Evolutionary conservation across 1,140 invertebrate species (phyloP), one percentile per base, ranked within the genome.

Genomic region (Proales similis): DNA sequence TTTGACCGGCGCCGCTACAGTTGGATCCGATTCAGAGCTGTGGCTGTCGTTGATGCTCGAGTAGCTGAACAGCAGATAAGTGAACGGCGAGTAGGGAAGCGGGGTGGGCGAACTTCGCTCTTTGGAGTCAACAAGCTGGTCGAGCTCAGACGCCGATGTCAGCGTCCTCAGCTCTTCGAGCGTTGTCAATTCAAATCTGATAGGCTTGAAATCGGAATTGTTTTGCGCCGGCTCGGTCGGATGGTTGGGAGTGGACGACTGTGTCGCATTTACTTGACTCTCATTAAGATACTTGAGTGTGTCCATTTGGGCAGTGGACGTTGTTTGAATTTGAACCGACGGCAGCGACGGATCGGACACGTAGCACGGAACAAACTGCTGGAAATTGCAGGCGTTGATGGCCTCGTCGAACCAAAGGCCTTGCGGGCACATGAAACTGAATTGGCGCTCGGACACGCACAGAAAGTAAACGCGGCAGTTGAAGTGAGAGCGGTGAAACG

Each of bases 381-480:
- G 33, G 20, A 24, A 57, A 57, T 57, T 57, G 30, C 51, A 57
- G 27, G 51, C 29, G 22, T 57, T 30, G 11, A 29, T 29, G 12
- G 39, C 36, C 30, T 6, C 9, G 20, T 57, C 51, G 20, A 57
- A 57, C 26, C 45, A 57, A 39, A 57, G 36, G 6, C 51, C 51
- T 14, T 57, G 36, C n/a, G 51, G n/a, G 30, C 51, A 57, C 19
- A 30, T 57, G 27, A 57, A 24, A 42, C 36, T 42, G 32, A 42
- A 57, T 39, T 57, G 51, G 17, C 45, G 39, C 24, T 57, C 39
- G 45, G 45, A 57, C 0, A 42, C 51, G 38, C 51, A 57, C 45
- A 57, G 24, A 26, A 42, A 30, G 17, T 57, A 57, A 24, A 57
- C 51, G 39, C 51, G 33, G 19, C 51, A 57, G 32, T 30, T 57